Base-by-base conservation (phyloP, 2,888 invertebrate species). In the Lasioglossum leucozonium region DNA sequence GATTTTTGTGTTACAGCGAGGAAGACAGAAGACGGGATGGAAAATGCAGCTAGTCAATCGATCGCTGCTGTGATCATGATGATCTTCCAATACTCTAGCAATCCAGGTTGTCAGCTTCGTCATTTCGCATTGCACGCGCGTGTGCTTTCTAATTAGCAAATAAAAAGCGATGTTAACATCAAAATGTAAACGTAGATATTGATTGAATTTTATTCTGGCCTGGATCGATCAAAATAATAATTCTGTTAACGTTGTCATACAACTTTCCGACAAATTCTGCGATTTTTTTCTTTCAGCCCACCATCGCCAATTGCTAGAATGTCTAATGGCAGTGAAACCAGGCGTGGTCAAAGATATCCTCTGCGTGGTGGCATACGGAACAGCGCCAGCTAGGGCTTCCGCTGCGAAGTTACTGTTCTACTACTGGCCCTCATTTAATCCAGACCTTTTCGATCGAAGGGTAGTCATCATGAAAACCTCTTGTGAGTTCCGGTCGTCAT, bases 371-470 rank as follows among this genome's bases (percentile, higher is more conserved):
- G 99, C 99, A 18, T 98, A 99, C 95, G 99, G 99, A 71, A 99
- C 99, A 0, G 97, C 98, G 88, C 97, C 98, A 76, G 98, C 99
- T 0, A 96, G 99, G 76, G 97, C 98, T n/a, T 98, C 99, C 0
- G 99, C 99, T 1, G 99, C 99, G 77, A 99, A 99, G 95, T 96
- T 99, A 62, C 96, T 99, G 74, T 99, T 99, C 95, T 99, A 99
- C 96, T 99, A 99, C 95, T 99, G 99, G 99, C 99, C 99, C 6
- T 98, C 99, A 5, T 98, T 99, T 93, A 99, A 99, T 95, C 98
- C 99, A 40, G 98, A 98, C 93, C 96, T 99, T 10, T 98, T 98
- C 92, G 99, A 99, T 94, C 96, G 98, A 79, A 98, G 98, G 93
- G 98, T 98, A 4, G 96, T 98, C 81, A 97, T 98, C 80, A 97